Conservation (phyloP, 2,888 invertebrate species). For the Poecilobothrus nobilitatus region DNA sequence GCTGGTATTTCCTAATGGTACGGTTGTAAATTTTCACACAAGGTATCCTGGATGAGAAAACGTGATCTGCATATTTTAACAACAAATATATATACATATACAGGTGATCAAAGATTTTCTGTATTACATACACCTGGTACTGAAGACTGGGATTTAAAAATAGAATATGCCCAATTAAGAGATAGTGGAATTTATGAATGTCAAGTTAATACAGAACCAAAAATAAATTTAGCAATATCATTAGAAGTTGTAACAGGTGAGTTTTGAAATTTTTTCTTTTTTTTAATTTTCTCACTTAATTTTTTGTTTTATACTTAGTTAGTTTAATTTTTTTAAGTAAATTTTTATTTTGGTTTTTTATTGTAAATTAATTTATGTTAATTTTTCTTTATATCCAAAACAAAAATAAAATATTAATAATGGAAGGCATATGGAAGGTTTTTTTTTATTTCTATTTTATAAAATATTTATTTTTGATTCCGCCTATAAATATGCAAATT, state of each 20-base stretch:
- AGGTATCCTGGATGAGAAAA: constrained; percentile 45
- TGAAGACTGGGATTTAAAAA: constrained; percentile 79
- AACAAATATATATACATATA: constrained; percentile 75
- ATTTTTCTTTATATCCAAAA: too few species aligned
- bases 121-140: constrained; percentile 74
- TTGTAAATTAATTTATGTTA: too few species aligned
- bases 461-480: too few species aligned
- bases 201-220: constrained; percentile 84
- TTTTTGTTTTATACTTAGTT: constrained; percentile 9
- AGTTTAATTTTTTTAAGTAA: background rate
- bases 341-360: constrained; percentile 1
- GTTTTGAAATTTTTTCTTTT: constrained; percentile 18
- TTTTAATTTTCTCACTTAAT: background rate
- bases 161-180: constrained; percentile 73
- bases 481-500: too few species aligned
- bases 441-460: too few species aligned
- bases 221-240: constrained; percentile 74
- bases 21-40: too few species aligned
- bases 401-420: background rate
- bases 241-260: constrained; percentile 70
- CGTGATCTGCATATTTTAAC: constrained; percentile 69
- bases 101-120: constrained; percentile 78
- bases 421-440: too few species aligned
- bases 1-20: too few species aligned
- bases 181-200: constrained; percentile 83